A percentile compares a stretch with the other conserved stretches of the same genome.
Conservation (phyloP, 2,888 invertebrate genomes). For the Lottia gigantea region DNA sequence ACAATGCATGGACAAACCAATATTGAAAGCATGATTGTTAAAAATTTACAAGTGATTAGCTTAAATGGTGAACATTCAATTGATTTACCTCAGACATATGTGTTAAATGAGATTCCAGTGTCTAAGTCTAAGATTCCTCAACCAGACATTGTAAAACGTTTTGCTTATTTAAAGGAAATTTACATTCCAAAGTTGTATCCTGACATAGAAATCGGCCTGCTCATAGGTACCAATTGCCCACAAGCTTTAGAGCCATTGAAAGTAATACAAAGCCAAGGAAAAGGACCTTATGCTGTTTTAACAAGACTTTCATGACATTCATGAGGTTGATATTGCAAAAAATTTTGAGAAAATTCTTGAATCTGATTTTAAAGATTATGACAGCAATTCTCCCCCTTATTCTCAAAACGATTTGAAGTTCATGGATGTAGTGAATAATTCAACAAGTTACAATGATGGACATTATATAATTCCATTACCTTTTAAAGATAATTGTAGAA, state of each 20-base stretch:
- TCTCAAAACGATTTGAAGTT: slow-evolving; percentile 19
- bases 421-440: slow-evolving; percentile 14
- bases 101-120: background rate
- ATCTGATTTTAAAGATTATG: background rate
- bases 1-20: slow-evolving; percentile 12
- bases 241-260: background rate
- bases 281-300: slow-evolving; percentile 9
- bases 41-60: background rate
- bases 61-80: background rate
- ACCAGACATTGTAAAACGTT: background rate
- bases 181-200: background rate
- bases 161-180: background rate
- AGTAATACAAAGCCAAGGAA: background rate
- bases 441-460: slow-evolving; percentile 3
- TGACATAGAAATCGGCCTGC: background rate
- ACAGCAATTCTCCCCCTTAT: background rate
- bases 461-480: slow-evolving; percentile 23
- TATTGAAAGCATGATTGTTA: background rate
- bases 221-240: background rate
- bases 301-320: background rate
- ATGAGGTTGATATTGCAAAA: background rate
- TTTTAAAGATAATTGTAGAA: background rate
- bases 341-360: background rate
- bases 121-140: background rate
- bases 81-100: background rate